Conservation (phyloP, 2,888 invertebrate species). For the Tineola bisselliella region DNA sequence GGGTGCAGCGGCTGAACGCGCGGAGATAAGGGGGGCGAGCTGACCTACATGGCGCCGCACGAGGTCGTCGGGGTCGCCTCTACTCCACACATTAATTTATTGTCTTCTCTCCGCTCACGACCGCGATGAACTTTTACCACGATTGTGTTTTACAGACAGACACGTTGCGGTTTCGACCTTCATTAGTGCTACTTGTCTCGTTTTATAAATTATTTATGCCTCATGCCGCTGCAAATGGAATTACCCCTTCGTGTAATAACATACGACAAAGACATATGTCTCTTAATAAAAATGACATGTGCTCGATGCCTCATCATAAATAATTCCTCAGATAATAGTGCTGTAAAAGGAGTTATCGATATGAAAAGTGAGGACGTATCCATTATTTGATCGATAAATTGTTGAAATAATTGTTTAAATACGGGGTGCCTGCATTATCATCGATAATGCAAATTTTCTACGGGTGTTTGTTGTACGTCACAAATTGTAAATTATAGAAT, state of each 20-base stretch:
- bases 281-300: not conserved
- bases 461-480: not conserved
- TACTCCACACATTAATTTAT: not conserved
- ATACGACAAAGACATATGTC: not conserved
- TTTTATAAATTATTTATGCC: constrained; percentile 45
- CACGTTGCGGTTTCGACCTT: constrained; percentile 44
- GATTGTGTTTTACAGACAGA: constrained; percentile 28
- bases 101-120: constrained; percentile 1
- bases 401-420: constrained; percentile 59
- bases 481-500: not conserved
- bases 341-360: constrained; percentile 26
- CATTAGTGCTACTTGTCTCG: constrained; percentile 45
- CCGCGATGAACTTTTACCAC: constrained; percentile 19
- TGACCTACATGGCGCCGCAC: constrained; percentile 8
- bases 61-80: not conserved
- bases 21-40: not conserved
- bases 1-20: not conserved
- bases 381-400: constrained; percentile 23
- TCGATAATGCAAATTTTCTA: constrained; percentile 43
- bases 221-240: not conserved
- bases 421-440: constrained; percentile 33
- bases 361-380: not conserved
- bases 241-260: not conserved
- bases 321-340: constrained; percentile 55
- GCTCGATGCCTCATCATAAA: constrained; percentile 31